Conservation (phyloP, 2,797 vertebrate genomes). For the Melanotaenia parkinsoni region DNA sequence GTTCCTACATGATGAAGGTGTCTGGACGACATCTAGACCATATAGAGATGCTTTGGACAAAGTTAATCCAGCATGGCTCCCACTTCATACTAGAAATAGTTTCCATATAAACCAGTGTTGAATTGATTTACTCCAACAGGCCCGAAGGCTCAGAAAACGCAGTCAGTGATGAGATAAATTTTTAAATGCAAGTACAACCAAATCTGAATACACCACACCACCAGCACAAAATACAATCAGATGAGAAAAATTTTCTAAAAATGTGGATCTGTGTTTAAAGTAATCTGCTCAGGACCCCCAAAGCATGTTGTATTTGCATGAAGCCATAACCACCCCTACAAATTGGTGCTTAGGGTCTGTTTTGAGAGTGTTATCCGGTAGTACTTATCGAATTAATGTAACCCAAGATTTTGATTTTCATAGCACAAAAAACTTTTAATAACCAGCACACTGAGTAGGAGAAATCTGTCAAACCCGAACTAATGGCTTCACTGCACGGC, state of each 20-base stretch:
- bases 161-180: too few relatives aligned
- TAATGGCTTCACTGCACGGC: conserved; percentile 20
- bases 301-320: neutral
- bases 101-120: neutral
- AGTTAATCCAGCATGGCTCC: conserved; percentile 5
- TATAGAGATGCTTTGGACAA: conserved; percentile 26
- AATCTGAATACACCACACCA: too few relatives aligned
- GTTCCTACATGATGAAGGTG: conserved; percentile 18
- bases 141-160: neutral
- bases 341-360: conserved; percentile 8
- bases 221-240: too few relatives aligned
- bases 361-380: conserved; percentile 10
- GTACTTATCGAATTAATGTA: conserved; percentile 30
- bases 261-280: too few relatives aligned
- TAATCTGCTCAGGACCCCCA: too few relatives aligned
- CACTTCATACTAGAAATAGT: conserved; percentile 4
- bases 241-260: too few relatives aligned
- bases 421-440: conserved; percentile 32
- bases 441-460: conserved; percentile 12
- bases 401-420: conserved; percentile 10
- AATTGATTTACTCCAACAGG: conserved; percentile 2
- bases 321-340: neutral
- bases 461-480: conserved; percentile 20
- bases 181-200: too few relatives aligned
- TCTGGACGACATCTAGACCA: conserved; percentile 9